Percentiles rank a stretch among this genome's conserved stretches.
phyloP scores from a whole-genome alignment of 1,140 invertebrate genomes.

The Drosophila kanapiae region DNA sequence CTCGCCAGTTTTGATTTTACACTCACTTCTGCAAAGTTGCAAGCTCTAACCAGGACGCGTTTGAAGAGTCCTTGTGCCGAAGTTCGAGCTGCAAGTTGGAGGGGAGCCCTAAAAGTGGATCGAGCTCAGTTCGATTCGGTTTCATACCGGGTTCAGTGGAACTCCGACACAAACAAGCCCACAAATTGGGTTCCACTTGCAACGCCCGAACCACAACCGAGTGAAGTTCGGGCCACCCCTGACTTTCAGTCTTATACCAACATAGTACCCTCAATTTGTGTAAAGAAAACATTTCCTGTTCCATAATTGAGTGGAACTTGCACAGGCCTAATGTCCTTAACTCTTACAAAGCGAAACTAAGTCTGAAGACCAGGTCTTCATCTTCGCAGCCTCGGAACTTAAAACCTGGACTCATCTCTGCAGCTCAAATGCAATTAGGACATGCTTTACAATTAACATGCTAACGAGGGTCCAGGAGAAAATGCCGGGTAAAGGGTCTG shows the following conservation, averaged over 20 bases:
- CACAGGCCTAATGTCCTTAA: background rate
- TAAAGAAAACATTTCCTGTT: background rate
- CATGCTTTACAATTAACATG: slow-evolving; percentile 60
- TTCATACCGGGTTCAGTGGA: background rate
- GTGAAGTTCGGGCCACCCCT: background rate
- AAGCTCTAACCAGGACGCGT: background rate
- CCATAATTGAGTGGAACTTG: background rate
- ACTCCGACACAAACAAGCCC: background rate
- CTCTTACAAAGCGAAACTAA: background rate
- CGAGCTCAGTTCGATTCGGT: background rate
- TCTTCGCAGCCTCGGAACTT: background rate
- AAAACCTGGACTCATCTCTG: slow-evolving; percentile 9
- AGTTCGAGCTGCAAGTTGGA: slow-evolving; percentile 9
- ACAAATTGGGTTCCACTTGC: background rate
- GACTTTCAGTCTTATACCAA: slow-evolving; percentile 8
- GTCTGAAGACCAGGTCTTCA: background rate
- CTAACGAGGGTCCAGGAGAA: slow-evolving; percentile 47
- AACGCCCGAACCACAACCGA: background rate
- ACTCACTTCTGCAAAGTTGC: slow-evolving; percentile 40
- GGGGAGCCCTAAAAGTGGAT: background rate
- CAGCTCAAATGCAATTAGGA: slow-evolving; percentile 54
- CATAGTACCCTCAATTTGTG: background rate
- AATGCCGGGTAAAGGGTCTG: slow-evolving; percentile 17
- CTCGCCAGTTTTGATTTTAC: background rate
- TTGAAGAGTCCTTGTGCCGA: background rate